Evolutionary conservation across 2,888 invertebrate species (phyloP).

Genomic region (Oxyteleia sp.): DNA sequence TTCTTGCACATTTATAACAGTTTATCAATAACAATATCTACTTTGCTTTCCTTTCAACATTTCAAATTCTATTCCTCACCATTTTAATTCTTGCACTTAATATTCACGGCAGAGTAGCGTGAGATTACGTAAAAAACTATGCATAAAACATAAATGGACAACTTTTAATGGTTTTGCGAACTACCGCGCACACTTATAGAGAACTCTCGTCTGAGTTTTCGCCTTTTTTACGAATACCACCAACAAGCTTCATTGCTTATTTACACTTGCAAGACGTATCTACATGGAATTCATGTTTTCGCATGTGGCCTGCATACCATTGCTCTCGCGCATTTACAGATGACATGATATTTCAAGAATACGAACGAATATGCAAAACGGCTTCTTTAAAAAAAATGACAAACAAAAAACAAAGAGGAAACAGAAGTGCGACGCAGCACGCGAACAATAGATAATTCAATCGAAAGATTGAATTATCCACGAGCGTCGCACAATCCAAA

Average conservation of each 20-base stretch:
- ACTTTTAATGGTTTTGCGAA: slow-evolving; percentile 9
- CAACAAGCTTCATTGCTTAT: slow-evolving; percentile 59
- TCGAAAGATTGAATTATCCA: too few relatives aligned
- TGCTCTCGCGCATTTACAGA: slow-evolving; percentile 26
- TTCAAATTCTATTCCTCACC: too few relatives aligned
- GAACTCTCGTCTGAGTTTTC: slow-evolving; percentile 1
- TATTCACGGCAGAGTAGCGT: neutral
- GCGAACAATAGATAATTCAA: too few relatives aligned
- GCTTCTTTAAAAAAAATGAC: neutral
- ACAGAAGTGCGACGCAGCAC: too few relatives aligned
- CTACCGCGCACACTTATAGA: neutral
- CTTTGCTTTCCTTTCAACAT: too few relatives aligned
- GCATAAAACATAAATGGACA: slow-evolving; percentile 19
- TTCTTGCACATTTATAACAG: too few relatives aligned
- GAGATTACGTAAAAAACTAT: neutral
- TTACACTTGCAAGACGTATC: slow-evolving; percentile 52
- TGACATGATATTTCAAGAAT: neutral
- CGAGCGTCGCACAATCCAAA: too few relatives aligned
- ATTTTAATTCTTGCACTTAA: neutral
- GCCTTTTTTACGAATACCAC: slow-evolving; percentile 26
- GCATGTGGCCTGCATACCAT: slow-evolving; percentile 18
- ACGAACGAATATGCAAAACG: neutral
- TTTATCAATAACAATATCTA: too few relatives aligned
- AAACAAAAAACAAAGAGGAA: neutral
- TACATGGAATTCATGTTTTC: slow-evolving; percentile 60